A percentile compares a stretch with the other conserved stretches of the same genome.
These are phyloP conservation scores for Drosophila mercatorum DNA, from an alignment of 2,888 invertebrate species.

Conservation along the genomic window DNA sequence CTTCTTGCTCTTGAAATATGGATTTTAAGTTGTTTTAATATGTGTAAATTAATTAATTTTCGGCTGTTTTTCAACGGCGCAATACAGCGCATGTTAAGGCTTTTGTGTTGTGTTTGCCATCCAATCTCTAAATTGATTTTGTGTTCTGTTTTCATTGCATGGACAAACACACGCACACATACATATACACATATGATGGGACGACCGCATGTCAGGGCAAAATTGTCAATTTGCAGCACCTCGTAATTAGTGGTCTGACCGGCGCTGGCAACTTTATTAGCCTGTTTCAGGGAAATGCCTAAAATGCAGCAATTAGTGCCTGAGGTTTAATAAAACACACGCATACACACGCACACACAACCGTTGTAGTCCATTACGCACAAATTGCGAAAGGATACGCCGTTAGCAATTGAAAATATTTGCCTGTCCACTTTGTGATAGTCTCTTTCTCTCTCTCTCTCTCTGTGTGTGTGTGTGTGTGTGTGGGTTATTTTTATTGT, in stretches of 20 bases:
- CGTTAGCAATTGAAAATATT: conserved; percentile 68
- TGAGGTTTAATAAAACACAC: conserved; percentile 66
- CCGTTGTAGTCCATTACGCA: conserved; percentile 63
- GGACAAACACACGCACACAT: not conserved
- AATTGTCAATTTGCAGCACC: conserved; percentile 61
- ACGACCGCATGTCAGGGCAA: conserved; percentile 46
- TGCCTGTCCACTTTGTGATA: conserved; percentile 55
- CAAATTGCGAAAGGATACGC: conserved; percentile 57
- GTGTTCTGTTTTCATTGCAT: conserved; percentile 23
- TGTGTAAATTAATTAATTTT: not conserved
- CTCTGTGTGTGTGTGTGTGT: not conserved
- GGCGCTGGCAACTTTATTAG: conserved; percentile 52
- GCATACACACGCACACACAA: not conserved
- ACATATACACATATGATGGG: conserved; percentile 9
- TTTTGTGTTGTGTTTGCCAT: conserved; percentile 10
- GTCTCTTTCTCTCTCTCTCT: conserved; percentile 9
- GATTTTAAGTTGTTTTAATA: not conserved
- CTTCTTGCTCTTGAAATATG: not conserved
- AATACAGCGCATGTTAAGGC: not conserved
- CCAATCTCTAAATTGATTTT: conserved; percentile 51
- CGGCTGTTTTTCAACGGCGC: not conserved
- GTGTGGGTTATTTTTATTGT: conserved; percentile 17
- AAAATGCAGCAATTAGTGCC: conserved; percentile 73
- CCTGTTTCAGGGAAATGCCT: conserved; percentile 31
- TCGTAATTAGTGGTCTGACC: conserved; percentile 57